Conservation (phyloP, 2,797 vertebrate genomes). For the Sebastes minor region DNA sequence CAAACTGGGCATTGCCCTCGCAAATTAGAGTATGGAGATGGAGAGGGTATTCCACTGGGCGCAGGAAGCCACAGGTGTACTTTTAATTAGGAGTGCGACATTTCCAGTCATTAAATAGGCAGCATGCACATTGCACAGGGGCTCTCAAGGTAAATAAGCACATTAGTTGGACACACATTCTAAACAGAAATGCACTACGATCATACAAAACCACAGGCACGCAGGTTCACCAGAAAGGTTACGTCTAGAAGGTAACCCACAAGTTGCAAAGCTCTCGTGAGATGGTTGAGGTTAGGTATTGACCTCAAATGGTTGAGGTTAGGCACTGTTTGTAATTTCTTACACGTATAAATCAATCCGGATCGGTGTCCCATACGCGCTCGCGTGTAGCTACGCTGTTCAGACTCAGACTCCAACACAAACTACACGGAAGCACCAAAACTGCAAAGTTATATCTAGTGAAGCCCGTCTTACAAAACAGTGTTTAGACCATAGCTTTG, state of each 20-base stretch:
- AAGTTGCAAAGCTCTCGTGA: not conserved
- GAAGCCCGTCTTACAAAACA: too few species aligned
- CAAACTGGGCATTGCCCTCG: slow-evolving; percentile 48
- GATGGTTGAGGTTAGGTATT: not conserved
- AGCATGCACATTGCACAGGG: slow-evolving; percentile 20
- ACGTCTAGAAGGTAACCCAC: not conserved
- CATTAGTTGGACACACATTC: slow-evolving; percentile 18
- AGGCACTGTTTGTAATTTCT: too few species aligned
- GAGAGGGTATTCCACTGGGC: slow-evolving; percentile 44
- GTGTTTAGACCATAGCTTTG: too few species aligned
- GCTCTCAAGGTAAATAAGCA: slow-evolving; percentile 54
- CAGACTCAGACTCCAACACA: too few species aligned
- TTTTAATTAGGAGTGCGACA: slow-evolving; percentile 70
- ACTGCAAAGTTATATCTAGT: too few species aligned
- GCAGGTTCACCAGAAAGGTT: not conserved
- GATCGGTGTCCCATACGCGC: too few species aligned
- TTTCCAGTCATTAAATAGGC: slow-evolving; percentile 59
- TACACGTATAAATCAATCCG: too few species aligned
- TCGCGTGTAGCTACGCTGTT: too few species aligned
- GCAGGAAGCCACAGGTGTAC: slow-evolving; percentile 64
- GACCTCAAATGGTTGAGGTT: too few species aligned
- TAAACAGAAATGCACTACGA: slow-evolving; percentile 4
- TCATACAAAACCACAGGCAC: slow-evolving; percentile 2
- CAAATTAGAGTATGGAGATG: slow-evolving; percentile 55
- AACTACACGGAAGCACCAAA: too few species aligned